phyloP scores from a whole-genome alignment of 2,888 invertebrate species.

The Oxyscelio sp. region DNA sequence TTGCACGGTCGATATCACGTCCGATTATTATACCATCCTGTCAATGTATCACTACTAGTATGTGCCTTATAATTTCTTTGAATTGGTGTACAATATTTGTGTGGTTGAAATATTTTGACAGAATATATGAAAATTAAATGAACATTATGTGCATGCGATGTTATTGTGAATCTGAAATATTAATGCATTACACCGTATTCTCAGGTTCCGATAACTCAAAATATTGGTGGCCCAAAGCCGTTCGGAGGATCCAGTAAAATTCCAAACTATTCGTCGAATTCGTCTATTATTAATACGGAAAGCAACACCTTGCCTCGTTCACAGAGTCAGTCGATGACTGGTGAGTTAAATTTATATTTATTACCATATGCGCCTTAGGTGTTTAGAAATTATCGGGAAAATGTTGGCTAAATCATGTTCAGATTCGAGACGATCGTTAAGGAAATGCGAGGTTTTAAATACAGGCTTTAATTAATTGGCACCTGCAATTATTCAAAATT shows the following conservation, averaged over 20 bases:
- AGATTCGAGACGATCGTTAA: neutral
- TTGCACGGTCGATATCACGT: constrained; percentile 78
- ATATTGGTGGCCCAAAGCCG: constrained; percentile 85
- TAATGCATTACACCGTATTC: constrained; percentile 44
- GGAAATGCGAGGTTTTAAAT: constrained; percentile 46
- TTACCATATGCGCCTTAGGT: constrained; percentile 43
- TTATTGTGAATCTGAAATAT: neutral
- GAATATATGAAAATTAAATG: neutral
- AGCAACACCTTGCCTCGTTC: constrained; percentile 85
- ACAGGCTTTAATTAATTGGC: constrained; percentile 12
- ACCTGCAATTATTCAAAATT: constrained; percentile 6
- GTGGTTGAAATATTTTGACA: constrained; percentile 39
- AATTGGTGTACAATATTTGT: neutral
- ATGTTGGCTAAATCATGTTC: neutral
- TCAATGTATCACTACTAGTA: constrained; percentile 21
- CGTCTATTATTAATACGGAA: constrained; percentile 81
- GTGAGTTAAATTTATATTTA: constrained; percentile 81
- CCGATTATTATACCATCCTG: constrained; percentile 32
- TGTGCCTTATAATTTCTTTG: constrained; percentile 12
- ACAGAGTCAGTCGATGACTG: constrained; percentile 87
- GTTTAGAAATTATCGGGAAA: constrained; percentile 13
- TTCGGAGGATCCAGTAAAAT: constrained; percentile 85
- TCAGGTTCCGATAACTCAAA: constrained; percentile 84
- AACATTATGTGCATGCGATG: constrained; percentile 3
- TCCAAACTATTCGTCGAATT: constrained; percentile 81